These are phyloP conservation scores for Trimorus sp. DNA, from an alignment of 2,888 invertebrate species.

Conservation along the genomic window DNA sequence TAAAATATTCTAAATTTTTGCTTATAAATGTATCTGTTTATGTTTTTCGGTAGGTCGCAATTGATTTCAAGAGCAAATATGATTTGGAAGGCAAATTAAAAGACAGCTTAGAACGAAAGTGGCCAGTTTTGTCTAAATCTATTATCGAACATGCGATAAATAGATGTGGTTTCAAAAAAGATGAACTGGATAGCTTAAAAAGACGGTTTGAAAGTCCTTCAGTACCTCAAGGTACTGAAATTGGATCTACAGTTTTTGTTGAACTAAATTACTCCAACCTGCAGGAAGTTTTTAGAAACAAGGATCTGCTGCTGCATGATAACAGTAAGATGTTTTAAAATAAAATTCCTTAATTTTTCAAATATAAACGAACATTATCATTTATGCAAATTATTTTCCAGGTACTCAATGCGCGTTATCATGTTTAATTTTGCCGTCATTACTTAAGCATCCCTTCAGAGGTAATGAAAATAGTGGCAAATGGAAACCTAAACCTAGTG, in stretches of 20 bases:
- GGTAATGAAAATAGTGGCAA: slow-evolving; percentile 10
- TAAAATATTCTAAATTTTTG: neutral
- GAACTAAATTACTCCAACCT: neutral
- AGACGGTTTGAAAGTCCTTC: neutral
- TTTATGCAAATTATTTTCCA: neutral
- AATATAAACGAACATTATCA: neutral
- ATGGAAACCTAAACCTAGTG: slow-evolving; percentile 25
- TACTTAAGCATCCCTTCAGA: slow-evolving; percentile 22
- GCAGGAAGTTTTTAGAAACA: neutral
- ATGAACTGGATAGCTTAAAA: neutral
- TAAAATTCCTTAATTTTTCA: neutral
- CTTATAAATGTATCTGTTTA: too few relatives aligned
- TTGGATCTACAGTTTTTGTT: neutral
- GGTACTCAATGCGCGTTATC: slow-evolving; percentile 14
- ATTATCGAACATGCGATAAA: neutral
- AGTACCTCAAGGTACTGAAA: neutral
- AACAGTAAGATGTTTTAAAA: neutral
- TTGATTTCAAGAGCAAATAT: neutral
- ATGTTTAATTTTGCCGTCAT: slow-evolving; percentile 16
- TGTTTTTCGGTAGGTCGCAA: neutral
- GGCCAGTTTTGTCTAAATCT: neutral
- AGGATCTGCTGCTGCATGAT: neutral
- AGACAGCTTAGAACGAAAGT: neutral
- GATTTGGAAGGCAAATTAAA: neutral
- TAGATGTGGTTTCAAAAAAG: neutral